Evolutionary conservation across 1,140 invertebrate species (phyloP).

Genomic region (Drosophila yakuba): DNA sequence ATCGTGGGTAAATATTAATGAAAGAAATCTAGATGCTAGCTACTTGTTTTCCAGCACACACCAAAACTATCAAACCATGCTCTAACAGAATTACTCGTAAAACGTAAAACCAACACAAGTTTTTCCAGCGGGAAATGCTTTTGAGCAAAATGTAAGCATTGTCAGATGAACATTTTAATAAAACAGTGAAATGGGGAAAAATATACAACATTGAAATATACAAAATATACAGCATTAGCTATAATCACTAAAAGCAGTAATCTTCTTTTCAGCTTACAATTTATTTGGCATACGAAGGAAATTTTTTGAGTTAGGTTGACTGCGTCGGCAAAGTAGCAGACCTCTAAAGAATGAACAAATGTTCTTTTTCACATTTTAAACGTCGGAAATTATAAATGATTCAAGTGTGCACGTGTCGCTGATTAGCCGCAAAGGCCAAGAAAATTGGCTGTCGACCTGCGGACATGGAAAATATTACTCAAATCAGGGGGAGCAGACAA

Average conservation of each 20-base stretch:
- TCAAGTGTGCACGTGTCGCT: slow-evolving; percentile 42
- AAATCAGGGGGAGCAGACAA: slow-evolving; percentile 44
- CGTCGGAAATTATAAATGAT: background rate
- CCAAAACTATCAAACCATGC: slow-evolving; percentile 5
- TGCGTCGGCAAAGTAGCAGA: too few relatives aligned
- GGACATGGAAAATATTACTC: slow-evolving; percentile 43
- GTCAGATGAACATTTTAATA: too few relatives aligned
- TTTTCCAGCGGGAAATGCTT: background rate
- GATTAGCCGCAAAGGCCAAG: slow-evolving; percentile 24
- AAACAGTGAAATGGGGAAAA: too few relatives aligned
- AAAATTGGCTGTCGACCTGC: slow-evolving; percentile 9
- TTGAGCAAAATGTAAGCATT: too few relatives aligned
- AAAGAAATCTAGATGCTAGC: slow-evolving; percentile 14
- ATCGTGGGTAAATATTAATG: slow-evolving; percentile 30
- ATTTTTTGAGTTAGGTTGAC: too few relatives aligned
- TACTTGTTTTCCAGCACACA: background rate
- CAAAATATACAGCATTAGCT: too few relatives aligned
- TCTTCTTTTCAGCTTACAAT: too few relatives aligned
- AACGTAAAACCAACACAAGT: slow-evolving; percentile 12
- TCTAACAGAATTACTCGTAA: slow-evolving; percentile 23
- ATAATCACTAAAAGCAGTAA: too few relatives aligned
- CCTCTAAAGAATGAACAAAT: too few relatives aligned
- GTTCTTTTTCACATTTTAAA: too few relatives aligned
- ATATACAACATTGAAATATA: too few relatives aligned
- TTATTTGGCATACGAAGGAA: too few relatives aligned